Percentiles rank a stretch among this genome's conserved stretches.
These are phyloP conservation scores for Anolis carolinensis DNA, from an alignment of 2,113 vertebrate species.

Conservation along the genomic window DNA sequence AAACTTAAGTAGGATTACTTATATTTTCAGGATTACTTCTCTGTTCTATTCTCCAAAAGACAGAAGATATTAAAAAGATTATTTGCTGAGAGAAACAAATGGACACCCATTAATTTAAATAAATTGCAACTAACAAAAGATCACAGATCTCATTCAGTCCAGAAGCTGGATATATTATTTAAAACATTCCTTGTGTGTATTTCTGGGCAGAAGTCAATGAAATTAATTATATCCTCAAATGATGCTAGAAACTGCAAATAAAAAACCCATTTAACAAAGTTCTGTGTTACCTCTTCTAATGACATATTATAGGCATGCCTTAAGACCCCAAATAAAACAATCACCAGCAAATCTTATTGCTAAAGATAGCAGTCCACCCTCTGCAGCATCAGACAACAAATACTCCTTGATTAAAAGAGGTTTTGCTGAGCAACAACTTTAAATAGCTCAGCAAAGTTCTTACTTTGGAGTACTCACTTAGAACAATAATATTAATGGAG, in stretches of 20 bases:
- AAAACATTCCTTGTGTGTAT: background rate
- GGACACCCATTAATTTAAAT: background rate
- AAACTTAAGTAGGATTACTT: background rate
- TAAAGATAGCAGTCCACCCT: background rate
- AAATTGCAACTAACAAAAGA: background rate
- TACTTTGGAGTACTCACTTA: too few relatives aligned
- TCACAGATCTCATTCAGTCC: background rate
- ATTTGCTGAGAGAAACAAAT: background rate
- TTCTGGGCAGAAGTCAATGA: background rate
- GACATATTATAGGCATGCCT: background rate
- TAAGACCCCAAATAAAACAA: background rate
- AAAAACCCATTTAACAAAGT: background rate
- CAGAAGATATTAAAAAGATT: background rate
- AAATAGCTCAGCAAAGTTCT: too few relatives aligned
- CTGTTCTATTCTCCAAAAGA: conserved; percentile 16
- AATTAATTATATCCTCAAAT: too few relatives aligned
- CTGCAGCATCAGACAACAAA: background rate
- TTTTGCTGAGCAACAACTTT: too few relatives aligned
- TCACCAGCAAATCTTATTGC: background rate
- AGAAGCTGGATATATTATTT: background rate
- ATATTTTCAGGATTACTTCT: background rate
- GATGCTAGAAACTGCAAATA: background rate
- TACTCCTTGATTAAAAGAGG: background rate
- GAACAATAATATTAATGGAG: too few relatives aligned
- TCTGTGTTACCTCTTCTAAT: background rate